Conservation (phyloP, 2,113 vertebrate species). For the Rhea americana region DNA sequence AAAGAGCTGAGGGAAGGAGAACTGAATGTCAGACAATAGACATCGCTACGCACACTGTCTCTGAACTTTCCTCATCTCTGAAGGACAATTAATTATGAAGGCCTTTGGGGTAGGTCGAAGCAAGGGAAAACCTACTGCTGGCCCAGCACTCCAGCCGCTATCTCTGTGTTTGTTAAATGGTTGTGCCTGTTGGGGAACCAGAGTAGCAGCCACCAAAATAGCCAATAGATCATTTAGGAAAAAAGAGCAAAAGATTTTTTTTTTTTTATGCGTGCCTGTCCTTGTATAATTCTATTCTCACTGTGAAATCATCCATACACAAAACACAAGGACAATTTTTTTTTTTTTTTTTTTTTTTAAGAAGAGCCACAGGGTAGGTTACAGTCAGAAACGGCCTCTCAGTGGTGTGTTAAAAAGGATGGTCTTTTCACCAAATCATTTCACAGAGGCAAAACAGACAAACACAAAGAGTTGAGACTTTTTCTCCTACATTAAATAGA, state of each 20-base stretch:
- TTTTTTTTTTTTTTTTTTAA: conserved; percentile 72
- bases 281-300: conserved; percentile 85
- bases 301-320: conserved; percentile 86
- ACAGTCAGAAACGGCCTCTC: conserved; percentile 82
- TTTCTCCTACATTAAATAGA: conserved; percentile 90
- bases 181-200: conserved; percentile 76
- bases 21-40: conserved; percentile 85
- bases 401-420: conserved; percentile 85
- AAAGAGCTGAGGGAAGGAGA: conserved; percentile 79
- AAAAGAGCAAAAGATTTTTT: conserved; percentile 75
- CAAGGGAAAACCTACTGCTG: conserved; percentile 77
- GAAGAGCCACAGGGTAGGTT: conserved; percentile 85
- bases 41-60: conserved; percentile 78
- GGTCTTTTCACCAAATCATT: conserved; percentile 87
- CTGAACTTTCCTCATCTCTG: conserved; percentile 86
- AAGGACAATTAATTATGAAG: conserved; percentile 90
- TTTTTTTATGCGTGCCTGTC: conserved; percentile 80
- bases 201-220: conserved; percentile 73
- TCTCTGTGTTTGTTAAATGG: conserved; percentile 76
- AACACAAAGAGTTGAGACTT: conserved; percentile 90
- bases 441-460: conserved; percentile 88
- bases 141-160: conserved; percentile 69
- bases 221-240: conserved; percentile 75
- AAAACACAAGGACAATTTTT: conserved; percentile 81
- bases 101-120: conserved; percentile 85